These are phyloP conservation scores for Chelonus formosanus DNA, from an alignment of 2,888 invertebrate genomes.

Conservation along the genomic window DNA sequence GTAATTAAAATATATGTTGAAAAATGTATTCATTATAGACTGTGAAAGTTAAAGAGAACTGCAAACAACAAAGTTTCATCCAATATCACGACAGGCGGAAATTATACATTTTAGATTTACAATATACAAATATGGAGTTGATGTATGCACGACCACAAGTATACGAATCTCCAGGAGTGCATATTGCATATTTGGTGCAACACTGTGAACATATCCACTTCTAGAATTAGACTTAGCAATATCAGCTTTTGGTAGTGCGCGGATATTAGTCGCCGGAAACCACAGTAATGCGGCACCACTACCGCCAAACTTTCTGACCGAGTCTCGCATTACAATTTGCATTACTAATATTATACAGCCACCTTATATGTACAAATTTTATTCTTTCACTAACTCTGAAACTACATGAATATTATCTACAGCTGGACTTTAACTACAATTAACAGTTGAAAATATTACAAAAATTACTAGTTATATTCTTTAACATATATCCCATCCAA, in stretches of 20 bases:
- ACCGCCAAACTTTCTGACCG: constrained; percentile 32
- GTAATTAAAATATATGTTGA: no score
- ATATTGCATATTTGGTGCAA: constrained; percentile 33
- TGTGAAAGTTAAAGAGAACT: neutral
- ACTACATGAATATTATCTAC: neutral
- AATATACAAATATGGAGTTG: constrained; percentile 12
- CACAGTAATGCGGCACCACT: constrained; percentile 40
- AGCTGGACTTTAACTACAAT: neutral
- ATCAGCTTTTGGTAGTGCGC: constrained; percentile 37
- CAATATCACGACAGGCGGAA: neutral
- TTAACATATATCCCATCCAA: constrained; percentile 4
- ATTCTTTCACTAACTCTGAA: neutral
- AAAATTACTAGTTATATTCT: no score
- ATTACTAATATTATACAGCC: constrained; percentile 41
- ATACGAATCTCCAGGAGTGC: constrained; percentile 21
- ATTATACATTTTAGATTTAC: constrained; percentile 6
- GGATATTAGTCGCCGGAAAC: constrained; percentile 49
- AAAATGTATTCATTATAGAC: neutral
- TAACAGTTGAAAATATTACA: no score
- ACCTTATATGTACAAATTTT: no score
- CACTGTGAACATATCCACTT: constrained; percentile 40
- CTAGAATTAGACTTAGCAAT: constrained; percentile 50
- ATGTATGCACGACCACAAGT: constrained; percentile 21
- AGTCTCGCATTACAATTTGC: constrained; percentile 44
- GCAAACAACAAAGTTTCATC: constrained; percentile 12